Evolutionary conservation across 2,888 invertebrate genomes (phyloP).

Genomic region (Mythimna pallens): DNA sequence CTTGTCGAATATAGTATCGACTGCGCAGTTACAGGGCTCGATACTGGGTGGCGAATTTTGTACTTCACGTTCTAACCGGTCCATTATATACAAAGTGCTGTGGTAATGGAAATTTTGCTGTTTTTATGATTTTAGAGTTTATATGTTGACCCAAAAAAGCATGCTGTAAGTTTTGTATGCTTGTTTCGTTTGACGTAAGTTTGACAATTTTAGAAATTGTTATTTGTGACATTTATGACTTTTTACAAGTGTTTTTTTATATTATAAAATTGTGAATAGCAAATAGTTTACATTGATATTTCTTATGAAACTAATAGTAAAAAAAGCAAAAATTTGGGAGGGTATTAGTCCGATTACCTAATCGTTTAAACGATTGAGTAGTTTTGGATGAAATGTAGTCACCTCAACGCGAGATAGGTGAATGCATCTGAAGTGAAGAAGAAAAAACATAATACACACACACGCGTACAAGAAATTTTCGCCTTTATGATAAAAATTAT

Average conservation of each 20-base stretch:
- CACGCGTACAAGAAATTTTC: too few species aligned
- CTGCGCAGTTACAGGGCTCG: not conserved
- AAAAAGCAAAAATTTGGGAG: too few species aligned
- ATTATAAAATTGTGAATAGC: not conserved
- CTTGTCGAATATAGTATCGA: conserved; percentile 14
- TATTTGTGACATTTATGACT: not conserved
- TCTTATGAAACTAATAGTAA: not conserved
- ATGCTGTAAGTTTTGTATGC: not conserved
- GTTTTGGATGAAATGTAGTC: too few species aligned
- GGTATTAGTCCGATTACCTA: too few species aligned
- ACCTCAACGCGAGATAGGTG: too few species aligned
- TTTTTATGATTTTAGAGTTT: not conserved
- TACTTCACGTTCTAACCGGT: not conserved
- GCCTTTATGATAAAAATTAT: too few species aligned
- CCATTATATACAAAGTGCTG: conserved; percentile 32
- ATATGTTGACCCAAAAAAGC: not conserved
- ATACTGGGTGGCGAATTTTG: not conserved
- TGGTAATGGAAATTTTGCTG: not conserved
- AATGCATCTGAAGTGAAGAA: too few species aligned
- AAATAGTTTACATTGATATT: conserved; percentile 1
- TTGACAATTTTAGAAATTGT: conserved; percentile 4
- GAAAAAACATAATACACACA: too few species aligned
- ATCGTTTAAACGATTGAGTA: too few species aligned
- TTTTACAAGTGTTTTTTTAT: not conserved
- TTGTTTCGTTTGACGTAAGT: not conserved